These are phyloP conservation scores for Muscina levida DNA, from an alignment of 2,888 invertebrate species.

Conservation along the genomic window DNA sequence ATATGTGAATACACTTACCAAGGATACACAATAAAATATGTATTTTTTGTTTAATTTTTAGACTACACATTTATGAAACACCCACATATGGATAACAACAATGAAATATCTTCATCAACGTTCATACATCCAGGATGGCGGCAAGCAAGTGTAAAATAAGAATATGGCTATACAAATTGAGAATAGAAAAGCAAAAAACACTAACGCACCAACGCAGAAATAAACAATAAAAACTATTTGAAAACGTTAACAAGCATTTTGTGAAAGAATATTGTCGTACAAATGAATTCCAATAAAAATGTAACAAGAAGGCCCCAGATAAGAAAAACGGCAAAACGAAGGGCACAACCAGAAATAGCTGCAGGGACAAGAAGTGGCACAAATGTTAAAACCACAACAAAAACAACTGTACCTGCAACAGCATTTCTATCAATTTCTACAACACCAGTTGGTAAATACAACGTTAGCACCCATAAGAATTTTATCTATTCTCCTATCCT, in stretches of 20 bases:
- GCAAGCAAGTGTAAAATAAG: neutral
- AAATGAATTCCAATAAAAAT: slow-evolving; percentile 57
- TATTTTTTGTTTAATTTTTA: too few relatives aligned
- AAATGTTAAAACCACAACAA: slow-evolving; percentile 56
- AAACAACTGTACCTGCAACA: slow-evolving; percentile 24
- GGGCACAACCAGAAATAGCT: slow-evolving; percentile 12
- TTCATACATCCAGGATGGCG: slow-evolving; percentile 32
- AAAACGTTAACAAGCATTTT: slow-evolving; percentile 49
- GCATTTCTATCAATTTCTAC: slow-evolving; percentile 32
- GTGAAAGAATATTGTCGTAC: slow-evolving; percentile 26
- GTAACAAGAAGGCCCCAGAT: slow-evolving; percentile 47
- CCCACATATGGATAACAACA: slow-evolving; percentile 13
- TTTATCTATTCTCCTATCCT: slow-evolving; percentile 29
- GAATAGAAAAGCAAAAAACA: neutral
- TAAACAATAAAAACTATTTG: slow-evolving; percentile 16
- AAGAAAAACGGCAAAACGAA: slow-evolving; percentile 34
- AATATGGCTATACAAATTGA: slow-evolving; percentile 31
- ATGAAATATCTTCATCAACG: slow-evolving; percentile 10
- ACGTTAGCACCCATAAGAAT: slow-evolving; percentile 22
- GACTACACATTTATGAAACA: too few relatives aligned
- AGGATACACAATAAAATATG: too few relatives aligned
- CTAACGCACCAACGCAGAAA: slow-evolving; percentile 2
- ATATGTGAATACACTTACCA: too few relatives aligned
- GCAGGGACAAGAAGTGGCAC: slow-evolving; percentile 37
- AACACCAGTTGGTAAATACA: slow-evolving; percentile 40